phyloP scores from a whole-genome alignment of 2,113 vertebrate genomes.

The Cettia cetti region DNA sequence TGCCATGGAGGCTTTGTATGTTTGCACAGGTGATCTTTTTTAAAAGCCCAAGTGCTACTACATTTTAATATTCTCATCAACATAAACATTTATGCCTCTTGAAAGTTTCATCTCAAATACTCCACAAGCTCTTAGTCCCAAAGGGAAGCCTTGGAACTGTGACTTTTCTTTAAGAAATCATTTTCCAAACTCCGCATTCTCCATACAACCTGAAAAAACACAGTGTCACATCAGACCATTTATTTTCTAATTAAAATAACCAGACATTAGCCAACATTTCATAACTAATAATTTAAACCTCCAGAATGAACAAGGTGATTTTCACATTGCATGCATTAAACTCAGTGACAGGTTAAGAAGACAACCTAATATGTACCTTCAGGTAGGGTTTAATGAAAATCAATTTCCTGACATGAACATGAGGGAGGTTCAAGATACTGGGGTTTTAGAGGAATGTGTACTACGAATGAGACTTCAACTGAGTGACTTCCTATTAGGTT shows the following conservation, averaged over 20 bases:
- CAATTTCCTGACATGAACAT: background rate
- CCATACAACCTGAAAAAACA: background rate
- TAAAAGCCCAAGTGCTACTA: background rate
- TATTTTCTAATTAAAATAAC: background rate
- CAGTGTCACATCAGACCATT: fast-evolving
- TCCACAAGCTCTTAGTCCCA: background rate
- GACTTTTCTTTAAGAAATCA: background rate
- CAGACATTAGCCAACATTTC: background rate
- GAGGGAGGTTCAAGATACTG: background rate
- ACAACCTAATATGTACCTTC: background rate
- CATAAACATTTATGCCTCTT: background rate
- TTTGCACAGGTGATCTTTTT: background rate
- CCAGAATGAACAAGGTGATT: background rate
- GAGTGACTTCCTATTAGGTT: background rate
- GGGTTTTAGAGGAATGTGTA: background rate
- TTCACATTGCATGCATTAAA: background rate
- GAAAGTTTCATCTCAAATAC: background rate
- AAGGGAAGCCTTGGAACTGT: background rate
- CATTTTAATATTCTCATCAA: background rate
- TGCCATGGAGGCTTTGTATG: background rate
- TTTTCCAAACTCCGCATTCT: background rate
- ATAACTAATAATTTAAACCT: background rate
- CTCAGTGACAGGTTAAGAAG: background rate
- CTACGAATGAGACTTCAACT: background rate
- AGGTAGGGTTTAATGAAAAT: background rate